Percentiles rank a stretch among this genome's conserved stretches.
Evolutionary conservation across 2,888 invertebrate species (phyloP).

Genomic region (Ceramica pisi): DNA sequence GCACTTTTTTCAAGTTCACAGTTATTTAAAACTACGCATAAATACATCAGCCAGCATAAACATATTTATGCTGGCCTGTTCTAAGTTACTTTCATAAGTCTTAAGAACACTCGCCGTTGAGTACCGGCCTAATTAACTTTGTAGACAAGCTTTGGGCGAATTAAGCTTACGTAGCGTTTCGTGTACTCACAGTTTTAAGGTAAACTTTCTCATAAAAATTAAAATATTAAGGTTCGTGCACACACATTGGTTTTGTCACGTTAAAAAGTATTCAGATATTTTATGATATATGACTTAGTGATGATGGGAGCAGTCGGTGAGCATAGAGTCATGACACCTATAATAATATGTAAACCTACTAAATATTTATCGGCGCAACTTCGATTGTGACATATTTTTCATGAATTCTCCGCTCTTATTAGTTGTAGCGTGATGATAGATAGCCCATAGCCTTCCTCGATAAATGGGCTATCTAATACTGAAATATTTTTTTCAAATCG

Average conservation of each 20-base stretch:
- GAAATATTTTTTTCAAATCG: too few relatives aligned
- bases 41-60: conserved; percentile 39
- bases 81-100: conserved; percentile 39
- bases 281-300: background rate
- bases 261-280: background rate
- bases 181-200: conserved; percentile 17
- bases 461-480: too few relatives aligned
- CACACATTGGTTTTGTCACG: background rate
- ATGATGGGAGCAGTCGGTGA: too few relatives aligned
- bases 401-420: too few relatives aligned
- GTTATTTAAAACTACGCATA: conserved; percentile 23
- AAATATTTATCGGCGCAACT: too few relatives aligned
- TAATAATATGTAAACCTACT: too few relatives aligned
- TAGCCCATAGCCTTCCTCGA: too few relatives aligned
- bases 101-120: conserved; percentile 38
- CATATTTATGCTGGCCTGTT: conserved; percentile 24
- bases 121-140: conserved; percentile 59
- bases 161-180: conserved; percentile 39
- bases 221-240: conserved; percentile 1
- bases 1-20: background rate
- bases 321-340: too few relatives aligned
- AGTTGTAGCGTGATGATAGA: too few relatives aligned
- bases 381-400: too few relatives aligned
- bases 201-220: conserved; percentile 13
- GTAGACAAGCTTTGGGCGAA: conserved; percentile 29